These are phyloP conservation scores for Netelia melanura DNA, from an alignment of 2,888 invertebrate genomes.

Conservation along the genomic window DNA sequence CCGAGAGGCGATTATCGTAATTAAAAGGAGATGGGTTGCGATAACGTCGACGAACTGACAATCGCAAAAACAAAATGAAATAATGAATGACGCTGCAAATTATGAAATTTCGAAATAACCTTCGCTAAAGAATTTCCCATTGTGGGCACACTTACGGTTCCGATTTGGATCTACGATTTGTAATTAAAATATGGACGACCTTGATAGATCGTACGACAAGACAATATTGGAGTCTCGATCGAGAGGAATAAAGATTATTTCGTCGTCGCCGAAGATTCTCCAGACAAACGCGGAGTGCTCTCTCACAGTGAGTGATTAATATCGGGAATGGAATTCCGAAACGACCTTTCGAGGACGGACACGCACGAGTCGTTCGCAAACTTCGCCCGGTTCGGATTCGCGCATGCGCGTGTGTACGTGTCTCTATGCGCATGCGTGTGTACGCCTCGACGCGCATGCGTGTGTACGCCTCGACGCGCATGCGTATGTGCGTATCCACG, in stretches of 20 bases:
- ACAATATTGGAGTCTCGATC: slow-evolving; percentile 21
- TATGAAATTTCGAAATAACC: background rate
- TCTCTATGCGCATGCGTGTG: too few relatives aligned
- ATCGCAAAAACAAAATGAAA: background rate
- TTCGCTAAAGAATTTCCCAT: background rate
- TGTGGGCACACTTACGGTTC: background rate
- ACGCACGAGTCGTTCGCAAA: slow-evolving; percentile 51
- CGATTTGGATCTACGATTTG: background rate
- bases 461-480: too few relatives aligned
- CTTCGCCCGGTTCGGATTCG: slow-evolving; percentile 25
- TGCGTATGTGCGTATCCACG: too few relatives aligned
- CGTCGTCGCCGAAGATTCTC: slow-evolving; percentile 36
- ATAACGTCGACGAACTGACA: too few relatives aligned
- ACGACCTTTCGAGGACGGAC: slow-evolving; percentile 75
- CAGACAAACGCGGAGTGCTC: slow-evolving; percentile 51
- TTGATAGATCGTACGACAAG: slow-evolving; percentile 32
- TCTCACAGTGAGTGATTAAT: slow-evolving; percentile 71
- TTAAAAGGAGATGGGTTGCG: too few relatives aligned
- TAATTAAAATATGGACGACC: slow-evolving; percentile 35
- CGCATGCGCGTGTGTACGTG: background rate
- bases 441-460: too few relatives aligned
- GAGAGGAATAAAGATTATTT: slow-evolving; percentile 32
- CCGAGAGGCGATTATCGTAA: too few relatives aligned
- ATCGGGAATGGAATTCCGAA: slow-evolving; percentile 68
- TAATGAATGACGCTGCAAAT: background rate